These are phyloP conservation scores for Cryptosula pallasiana DNA, from an alignment of 2,888 invertebrate species.

Conservation along the genomic window DNA sequence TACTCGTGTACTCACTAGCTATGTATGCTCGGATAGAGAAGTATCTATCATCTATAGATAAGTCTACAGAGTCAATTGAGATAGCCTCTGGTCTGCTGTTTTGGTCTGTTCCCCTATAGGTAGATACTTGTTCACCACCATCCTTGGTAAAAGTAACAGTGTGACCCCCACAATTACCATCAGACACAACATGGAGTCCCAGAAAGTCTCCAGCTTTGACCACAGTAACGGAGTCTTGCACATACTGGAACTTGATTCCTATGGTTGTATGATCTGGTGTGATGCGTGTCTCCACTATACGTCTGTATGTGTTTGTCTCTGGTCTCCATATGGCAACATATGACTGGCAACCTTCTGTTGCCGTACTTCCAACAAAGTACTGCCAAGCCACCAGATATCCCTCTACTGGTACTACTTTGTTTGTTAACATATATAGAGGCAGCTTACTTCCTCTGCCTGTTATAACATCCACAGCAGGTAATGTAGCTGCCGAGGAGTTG, in stretches of 20 bases:
- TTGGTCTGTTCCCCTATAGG: neutral
- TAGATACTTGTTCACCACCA: neutral
- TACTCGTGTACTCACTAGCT: neutral
- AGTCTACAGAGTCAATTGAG: neutral
- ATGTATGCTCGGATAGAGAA: neutral
- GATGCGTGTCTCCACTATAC: neutral
- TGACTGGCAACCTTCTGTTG: neutral
- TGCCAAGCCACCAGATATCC: neutral
- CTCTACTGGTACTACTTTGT: neutral
- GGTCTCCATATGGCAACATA: constrained; percentile 18
- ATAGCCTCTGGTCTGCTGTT: neutral
- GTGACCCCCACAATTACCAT: neutral
- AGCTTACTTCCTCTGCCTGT: no score
- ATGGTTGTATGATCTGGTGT: neutral
- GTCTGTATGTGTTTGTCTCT: neutral
- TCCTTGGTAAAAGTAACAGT: neutral
- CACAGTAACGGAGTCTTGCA: neutral
- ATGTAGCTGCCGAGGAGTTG: neutral
- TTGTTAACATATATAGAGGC: neutral
- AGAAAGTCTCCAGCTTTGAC: constrained; percentile 8
- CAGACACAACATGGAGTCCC: constrained; percentile 1
- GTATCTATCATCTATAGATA: neutral
- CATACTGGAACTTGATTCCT: constrained; percentile 20
- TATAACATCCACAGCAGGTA: neutral
- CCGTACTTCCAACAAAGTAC: neutral